Evolutionary conservation across 2,113 vertebrate genomes (phyloP).

Genomic region (Zingel zingel): DNA sequence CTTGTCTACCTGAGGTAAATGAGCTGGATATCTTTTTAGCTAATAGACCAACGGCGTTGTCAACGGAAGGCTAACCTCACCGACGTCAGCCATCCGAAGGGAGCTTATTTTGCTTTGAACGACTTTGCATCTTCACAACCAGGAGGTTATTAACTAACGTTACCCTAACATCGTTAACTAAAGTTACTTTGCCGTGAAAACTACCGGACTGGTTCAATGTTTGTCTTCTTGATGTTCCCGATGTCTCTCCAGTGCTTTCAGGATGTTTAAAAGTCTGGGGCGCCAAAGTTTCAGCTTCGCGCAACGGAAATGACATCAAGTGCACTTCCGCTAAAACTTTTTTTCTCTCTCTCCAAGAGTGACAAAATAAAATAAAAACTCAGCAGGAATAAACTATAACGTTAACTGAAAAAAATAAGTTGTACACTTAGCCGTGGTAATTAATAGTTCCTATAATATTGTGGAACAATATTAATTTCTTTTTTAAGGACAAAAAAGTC

Average conservation of each 20-base stretch:
- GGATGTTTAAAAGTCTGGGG: not conserved
- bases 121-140: not conserved
- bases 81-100: not conserved
- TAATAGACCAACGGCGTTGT: not conserved
- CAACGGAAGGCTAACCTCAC: not conserved
- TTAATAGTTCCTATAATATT: too few species aligned
- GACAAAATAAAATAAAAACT: not conserved
- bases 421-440: too few species aligned
- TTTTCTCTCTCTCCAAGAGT: not conserved
- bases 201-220: rapidly evolving
- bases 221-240: not conserved
- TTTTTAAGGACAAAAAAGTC: too few species aligned
- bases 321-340: constrained; percentile 6
- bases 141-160: rapidly evolving
- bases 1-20: not conserved
- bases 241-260: too few species aligned
- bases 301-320: constrained; percentile 58
- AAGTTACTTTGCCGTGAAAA: not conserved
- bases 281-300: constrained; percentile 67
- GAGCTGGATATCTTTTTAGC: not conserved
- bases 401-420: too few species aligned
- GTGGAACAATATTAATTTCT: too few species aligned
- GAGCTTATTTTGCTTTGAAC: not conserved
- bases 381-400: too few species aligned
- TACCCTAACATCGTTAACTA: rapidly evolving